phyloP scores from a whole-genome alignment of 2,888 invertebrate species.

The Hydropsyche betteni region DNA sequence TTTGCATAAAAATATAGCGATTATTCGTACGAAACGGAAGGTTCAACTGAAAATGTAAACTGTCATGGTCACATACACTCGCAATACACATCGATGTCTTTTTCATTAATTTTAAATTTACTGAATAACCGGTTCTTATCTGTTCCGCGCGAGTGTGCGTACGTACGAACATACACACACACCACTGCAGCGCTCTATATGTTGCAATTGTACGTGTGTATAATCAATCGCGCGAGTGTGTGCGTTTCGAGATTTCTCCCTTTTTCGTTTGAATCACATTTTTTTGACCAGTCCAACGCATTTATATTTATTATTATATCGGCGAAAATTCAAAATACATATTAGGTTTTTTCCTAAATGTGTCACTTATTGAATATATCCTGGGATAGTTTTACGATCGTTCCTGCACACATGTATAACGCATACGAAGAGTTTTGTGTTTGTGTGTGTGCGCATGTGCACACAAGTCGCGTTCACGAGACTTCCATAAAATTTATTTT shows the following conservation, averaged over 20 bases:
- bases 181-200: background rate
- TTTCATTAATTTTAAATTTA: slow-evolving; percentile 33
- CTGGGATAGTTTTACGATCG: too few species aligned
- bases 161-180: slow-evolving; percentile 3
- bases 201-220: background rate
- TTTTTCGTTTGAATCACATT: background rate
- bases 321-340: too few species aligned
- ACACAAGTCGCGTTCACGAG: slow-evolving; percentile 1
- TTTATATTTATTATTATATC: too few species aligned
- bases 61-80: slow-evolving; percentile 35
- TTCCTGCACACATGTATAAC: background rate
- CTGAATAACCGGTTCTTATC: slow-evolving; percentile 34
- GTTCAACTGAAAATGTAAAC: slow-evolving; percentile 37
- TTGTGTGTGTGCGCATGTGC: background rate
- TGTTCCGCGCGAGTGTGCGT: slow-evolving; percentile 6
- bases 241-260: slow-evolving; percentile 1
- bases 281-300: background rate
- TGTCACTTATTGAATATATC: too few species aligned
- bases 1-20: slow-evolving; percentile 18
- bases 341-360: too few species aligned
- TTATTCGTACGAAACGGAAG: slow-evolving; percentile 13
- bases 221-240: background rate
- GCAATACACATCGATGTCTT: slow-evolving; percentile 10
- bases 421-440: background rate
- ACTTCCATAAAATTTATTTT: slow-evolving; percentile 19